These are phyloP conservation scores for Drosophila bipectinata DNA, from an alignment of 1,140 invertebrate species.

Conservation along the genomic window DNA sequence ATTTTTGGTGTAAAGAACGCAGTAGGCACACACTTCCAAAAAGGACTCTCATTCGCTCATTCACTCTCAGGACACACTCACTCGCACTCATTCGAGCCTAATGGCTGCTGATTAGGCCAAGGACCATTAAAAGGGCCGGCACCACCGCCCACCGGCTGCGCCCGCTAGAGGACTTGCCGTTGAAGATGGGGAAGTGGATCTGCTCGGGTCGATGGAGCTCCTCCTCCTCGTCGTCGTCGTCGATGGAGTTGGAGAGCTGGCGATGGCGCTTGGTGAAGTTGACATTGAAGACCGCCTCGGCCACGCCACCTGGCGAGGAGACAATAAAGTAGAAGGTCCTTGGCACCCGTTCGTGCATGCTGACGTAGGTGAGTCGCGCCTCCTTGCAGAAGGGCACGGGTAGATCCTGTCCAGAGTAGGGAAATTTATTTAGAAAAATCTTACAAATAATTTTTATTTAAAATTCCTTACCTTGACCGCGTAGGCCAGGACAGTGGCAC, in stretches of 20 bases:
- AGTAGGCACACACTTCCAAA: conserved; percentile 33
- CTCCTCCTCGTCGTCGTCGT: conserved; percentile 81
- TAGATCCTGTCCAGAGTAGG: conserved; percentile 60
- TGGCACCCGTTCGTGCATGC: conserved; percentile 83
- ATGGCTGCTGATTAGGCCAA: conserved; percentile 45
- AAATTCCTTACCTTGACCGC: conserved; percentile 73
- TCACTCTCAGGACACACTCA: conserved; percentile 11
- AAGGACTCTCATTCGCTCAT: conserved; percentile 9
- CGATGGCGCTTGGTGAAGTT: conserved; percentile 83
- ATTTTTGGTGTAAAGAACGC: conserved; percentile 32
- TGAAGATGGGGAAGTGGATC: conserved; percentile 83
- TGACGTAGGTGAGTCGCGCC: conserved; percentile 82
- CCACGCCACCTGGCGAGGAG: conserved; percentile 80
- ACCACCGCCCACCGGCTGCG: conserved; percentile 6
- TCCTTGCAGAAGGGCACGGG: conserved; percentile 83
- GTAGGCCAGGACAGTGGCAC: conserved; percentile 81
- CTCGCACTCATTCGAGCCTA: conserved; percentile 43
- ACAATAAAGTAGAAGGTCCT: conserved; percentile 83
- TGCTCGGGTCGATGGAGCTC: conserved; percentile 82
- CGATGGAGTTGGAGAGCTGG: conserved; percentile 75
- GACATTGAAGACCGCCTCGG: conserved; percentile 81
- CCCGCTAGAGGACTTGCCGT: conserved; percentile 35
- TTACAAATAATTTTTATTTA: not conserved
- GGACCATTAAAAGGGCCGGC: conserved; percentile 8
- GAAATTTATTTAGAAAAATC: not conserved